phyloP scores from a whole-genome alignment of 2,113 vertebrate species.

The Brachyhypopomus gauderio region DNA sequence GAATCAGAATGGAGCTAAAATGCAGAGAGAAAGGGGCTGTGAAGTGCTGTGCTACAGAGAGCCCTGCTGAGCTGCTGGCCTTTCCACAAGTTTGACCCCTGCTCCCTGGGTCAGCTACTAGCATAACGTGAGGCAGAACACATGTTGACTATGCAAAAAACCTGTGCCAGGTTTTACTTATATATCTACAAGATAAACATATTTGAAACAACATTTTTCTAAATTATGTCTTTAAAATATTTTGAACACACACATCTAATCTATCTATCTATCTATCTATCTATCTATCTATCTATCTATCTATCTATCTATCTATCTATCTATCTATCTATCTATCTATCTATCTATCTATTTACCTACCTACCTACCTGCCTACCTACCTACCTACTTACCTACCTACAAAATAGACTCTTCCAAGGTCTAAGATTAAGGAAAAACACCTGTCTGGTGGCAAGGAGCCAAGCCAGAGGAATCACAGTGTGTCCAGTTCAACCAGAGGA shows the following conservation, averaged over 20 bases:
- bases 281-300: too few species aligned
- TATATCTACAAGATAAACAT: slow-evolving; percentile 17
- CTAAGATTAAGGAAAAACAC: slow-evolving; percentile 67
- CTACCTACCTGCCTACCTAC: too few species aligned
- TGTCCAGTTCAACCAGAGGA: slow-evolving; percentile 56
- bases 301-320: too few species aligned
- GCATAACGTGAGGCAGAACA: slow-evolving; percentile 54
- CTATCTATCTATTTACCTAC: too few species aligned
- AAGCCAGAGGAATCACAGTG: slow-evolving; percentile 41
- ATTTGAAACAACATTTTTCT: not conserved
- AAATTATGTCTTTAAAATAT: not conserved
- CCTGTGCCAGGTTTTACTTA: slow-evolving; percentile 24
- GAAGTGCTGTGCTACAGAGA: slow-evolving; percentile 33
- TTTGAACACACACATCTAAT: not conserved
- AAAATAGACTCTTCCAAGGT: slow-evolving; percentile 55
- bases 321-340: too few species aligned
- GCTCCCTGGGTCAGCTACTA: slow-evolving; percentile 46
- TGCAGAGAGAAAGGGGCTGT: not conserved
- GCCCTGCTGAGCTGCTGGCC: slow-evolving; percentile 48
- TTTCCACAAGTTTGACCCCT: slow-evolving; percentile 55
- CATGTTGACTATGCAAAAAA: slow-evolving; percentile 50
- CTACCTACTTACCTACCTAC: not conserved
- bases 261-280: too few species aligned
- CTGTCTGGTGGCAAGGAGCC: slow-evolving; percentile 49
- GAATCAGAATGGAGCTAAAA: slow-evolving; percentile 10